Evolutionary conservation across 2,797 vertebrate species (phyloP).

Genomic region (Mionectes olivaceus): DNA sequence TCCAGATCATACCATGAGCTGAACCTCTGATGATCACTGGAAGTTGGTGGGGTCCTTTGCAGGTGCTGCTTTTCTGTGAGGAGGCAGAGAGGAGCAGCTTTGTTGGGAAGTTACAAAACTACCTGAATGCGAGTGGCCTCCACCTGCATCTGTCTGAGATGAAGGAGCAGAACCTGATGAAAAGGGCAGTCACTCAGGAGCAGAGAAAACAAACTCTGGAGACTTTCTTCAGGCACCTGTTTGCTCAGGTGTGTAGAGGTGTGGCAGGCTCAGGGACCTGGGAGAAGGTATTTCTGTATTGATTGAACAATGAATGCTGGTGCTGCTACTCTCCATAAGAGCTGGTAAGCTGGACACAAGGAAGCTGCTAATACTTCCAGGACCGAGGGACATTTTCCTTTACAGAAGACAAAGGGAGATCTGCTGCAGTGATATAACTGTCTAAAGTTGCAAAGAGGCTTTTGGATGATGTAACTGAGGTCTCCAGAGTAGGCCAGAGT

Average conservation of each 20-base stretch:
- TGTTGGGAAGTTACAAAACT: constrained; percentile 72
- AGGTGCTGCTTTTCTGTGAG: constrained; percentile 91
- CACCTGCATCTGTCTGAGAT: constrained; percentile 76
- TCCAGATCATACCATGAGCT: neutral
- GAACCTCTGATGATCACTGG: neutral
- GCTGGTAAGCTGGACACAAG: neutral
- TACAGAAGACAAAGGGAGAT: neutral
- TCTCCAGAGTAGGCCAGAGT: neutral
- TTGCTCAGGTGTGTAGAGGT: constrained; percentile 85
- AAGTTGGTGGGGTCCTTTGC: neutral
- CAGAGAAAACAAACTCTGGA: constrained; percentile 90
- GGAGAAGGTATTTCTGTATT: neutral
- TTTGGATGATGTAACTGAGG: neutral
- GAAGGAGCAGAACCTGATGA: constrained; percentile 85
- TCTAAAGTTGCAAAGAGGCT: neutral
- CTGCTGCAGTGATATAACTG: neutral
- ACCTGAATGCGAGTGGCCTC: constrained; percentile 51
- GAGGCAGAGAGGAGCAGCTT: constrained; percentile 82
- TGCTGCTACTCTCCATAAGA: neutral
- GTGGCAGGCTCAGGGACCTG: neutral
- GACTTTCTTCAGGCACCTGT: constrained; percentile 93
- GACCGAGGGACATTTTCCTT: neutral
- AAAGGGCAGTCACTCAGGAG: constrained; percentile 87
- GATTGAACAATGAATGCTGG: neutral
- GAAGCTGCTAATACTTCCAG: neutral